These are phyloP conservation scores for Heteropelma amictum DNA, from an alignment of 2,888 invertebrate species.

Conservation along the genomic window DNA sequence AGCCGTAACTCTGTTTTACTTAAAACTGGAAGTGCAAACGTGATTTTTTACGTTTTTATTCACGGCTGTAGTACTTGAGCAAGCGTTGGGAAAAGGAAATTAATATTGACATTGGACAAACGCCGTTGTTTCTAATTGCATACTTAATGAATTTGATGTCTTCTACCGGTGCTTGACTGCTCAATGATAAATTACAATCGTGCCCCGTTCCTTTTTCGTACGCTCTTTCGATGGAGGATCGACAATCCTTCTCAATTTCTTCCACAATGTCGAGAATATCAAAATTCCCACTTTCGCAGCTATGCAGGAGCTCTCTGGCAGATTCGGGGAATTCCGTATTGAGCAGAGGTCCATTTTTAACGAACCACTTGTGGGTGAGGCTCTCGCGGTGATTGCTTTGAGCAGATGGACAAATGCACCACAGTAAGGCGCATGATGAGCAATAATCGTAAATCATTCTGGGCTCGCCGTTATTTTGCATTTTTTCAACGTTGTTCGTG, in stretches of 20 bases:
- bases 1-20: no score
- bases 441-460: constrained; percentile 42
- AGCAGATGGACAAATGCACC: constrained; percentile 5
- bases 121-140: no score
- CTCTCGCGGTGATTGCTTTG: constrained; percentile 17
- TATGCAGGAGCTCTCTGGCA: neutral
- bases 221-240: constrained; percentile 82
- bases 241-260: constrained; percentile 71
- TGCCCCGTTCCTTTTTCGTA: constrained; percentile 77
- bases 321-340: constrained; percentile 23
- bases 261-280: neutral
- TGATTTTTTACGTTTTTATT: no score
- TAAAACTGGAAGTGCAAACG: no score
- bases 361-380: constrained; percentile 33
- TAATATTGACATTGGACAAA: constrained; percentile 59
- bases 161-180: constrained; percentile 81
- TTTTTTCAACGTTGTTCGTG: neutral
- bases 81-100: no score
- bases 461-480: neutral
- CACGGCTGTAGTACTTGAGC: no score
- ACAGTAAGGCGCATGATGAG: constrained; percentile 34
- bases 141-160: constrained; percentile 79
- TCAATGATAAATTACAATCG: constrained; percentile 82
- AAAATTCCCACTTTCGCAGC: neutral
- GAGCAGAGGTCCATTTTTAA: neutral